Evolutionary conservation across 2,797 vertebrate genomes (phyloP).

Genomic region (Semotilus atromaculatus): DNA sequence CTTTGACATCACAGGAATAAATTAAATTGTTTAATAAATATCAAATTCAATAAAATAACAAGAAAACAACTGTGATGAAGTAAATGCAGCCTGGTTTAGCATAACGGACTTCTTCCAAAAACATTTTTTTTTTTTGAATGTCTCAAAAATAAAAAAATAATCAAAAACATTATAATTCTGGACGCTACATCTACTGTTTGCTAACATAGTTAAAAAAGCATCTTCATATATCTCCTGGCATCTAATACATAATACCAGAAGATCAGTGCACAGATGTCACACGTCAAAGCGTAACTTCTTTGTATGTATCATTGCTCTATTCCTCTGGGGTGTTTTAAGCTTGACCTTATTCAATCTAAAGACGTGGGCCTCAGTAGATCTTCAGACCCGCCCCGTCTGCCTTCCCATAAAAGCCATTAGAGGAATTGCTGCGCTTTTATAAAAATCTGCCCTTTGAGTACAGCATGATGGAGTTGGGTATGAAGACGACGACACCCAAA

Average conservation of each 20-base stretch:
- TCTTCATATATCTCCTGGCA: too few species aligned
- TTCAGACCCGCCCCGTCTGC: conserved; percentile 26
- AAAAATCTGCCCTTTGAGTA: conserved; percentile 43
- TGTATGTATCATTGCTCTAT: conserved; percentile 39
- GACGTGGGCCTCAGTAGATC: conserved; percentile 51
- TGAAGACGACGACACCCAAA: conserved; percentile 4
- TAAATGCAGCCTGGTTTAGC: neutral
- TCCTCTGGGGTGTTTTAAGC: conserved; percentile 49
- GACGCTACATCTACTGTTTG: neutral
- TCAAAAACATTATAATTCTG: neutral
- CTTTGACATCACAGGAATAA: too few species aligned
- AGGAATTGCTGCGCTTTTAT: conserved; percentile 50
- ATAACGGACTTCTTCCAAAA: too few species aligned
- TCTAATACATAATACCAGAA: conserved; percentile 21
- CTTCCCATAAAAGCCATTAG: conserved; percentile 54
- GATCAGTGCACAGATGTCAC: conserved; percentile 36
- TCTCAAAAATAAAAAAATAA: neutral
- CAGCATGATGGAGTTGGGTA: conserved; percentile 16
- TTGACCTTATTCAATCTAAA: conserved; percentile 57
- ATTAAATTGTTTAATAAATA: too few species aligned
- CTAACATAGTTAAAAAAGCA: too few species aligned
- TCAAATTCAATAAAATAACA: neutral
- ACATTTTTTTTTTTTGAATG: too few species aligned
- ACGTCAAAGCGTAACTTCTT: conserved; percentile 32
- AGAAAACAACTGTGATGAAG: neutral